Conservation (phyloP, 2,797 vertebrate species). For the Aulostomus chinensis region DNA sequence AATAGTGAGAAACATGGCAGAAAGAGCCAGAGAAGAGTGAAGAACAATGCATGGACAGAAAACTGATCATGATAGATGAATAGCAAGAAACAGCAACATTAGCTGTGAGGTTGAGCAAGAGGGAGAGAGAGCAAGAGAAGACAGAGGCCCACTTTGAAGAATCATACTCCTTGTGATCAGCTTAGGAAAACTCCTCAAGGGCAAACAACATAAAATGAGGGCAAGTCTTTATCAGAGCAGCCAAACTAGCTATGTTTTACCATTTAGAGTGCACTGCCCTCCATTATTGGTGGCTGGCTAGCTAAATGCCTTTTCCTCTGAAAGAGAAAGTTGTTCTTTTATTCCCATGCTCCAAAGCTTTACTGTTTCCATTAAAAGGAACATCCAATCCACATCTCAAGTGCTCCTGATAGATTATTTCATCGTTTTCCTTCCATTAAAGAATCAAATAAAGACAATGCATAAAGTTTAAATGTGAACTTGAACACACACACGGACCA, state of each 20-base stretch:
- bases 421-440: background rate
- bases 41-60: constrained; percentile 1
- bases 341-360: background rate
- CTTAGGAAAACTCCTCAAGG: constrained; percentile 60
- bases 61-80: constrained; percentile 4
- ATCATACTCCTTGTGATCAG: constrained; percentile 62
- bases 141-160: constrained; percentile 49
- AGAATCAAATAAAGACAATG: background rate
- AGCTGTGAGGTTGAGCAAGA: constrained; percentile 2
- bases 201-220: constrained; percentile 55
- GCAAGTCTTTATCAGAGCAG: constrained; percentile 54
- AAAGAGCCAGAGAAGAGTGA: background rate
- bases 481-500: too few relatives aligned
- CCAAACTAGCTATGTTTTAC: constrained; percentile 36
- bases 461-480: too few relatives aligned
- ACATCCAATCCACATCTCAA: background rate
- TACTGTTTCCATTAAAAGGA: background rate
- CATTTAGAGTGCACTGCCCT: constrained; percentile 25
- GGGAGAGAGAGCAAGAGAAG: background rate
- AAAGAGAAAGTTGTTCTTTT: constrained; percentile 17
- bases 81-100: constrained; percentile 8
- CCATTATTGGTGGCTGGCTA: constrained; percentile 22
- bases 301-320: constrained; percentile 16
- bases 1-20: constrained; percentile 18
- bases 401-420: background rate